These are phyloP conservation scores for Pinctada fucata DNA, from an alignment of 2,888 invertebrate species.

Conservation along the genomic window DNA sequence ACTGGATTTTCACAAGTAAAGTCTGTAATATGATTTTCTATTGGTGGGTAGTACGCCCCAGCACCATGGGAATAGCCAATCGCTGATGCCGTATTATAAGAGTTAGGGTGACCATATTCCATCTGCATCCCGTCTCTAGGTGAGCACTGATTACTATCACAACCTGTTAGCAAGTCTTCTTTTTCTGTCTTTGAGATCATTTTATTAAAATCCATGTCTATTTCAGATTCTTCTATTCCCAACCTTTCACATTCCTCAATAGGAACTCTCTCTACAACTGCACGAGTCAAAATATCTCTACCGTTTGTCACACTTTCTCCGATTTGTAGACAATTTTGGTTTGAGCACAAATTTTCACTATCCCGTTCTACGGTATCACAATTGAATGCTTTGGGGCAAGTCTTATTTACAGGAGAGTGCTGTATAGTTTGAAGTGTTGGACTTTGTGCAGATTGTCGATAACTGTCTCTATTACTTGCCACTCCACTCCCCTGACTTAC, in stretches of 20 bases:
- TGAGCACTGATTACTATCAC: constrained; percentile 54
- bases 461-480: constrained; percentile 44
- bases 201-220: neutral
- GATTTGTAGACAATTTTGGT: neutral
- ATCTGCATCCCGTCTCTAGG: constrained; percentile 65
- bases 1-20: neutral
- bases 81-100: constrained; percentile 67
- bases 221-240: neutral
- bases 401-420: constrained; percentile 59
- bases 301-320: neutral
- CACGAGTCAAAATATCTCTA: constrained; percentile 4
- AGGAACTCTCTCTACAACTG: constrained; percentile 16
- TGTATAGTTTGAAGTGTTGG: constrained; percentile 61
- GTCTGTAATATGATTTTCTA: neutral
- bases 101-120: constrained; percentile 65
- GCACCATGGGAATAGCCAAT: constrained; percentile 68
- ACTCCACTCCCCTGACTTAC: constrained; percentile 48
- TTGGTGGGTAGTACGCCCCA: constrained; percentile 55
- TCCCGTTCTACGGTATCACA: neutral
- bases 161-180: neutral
- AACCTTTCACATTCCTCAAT: constrained; percentile 2
- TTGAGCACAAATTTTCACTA: neutral
- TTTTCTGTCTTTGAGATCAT: neutral
- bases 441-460: constrained; percentile 47
- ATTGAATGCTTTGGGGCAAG: neutral